Base-by-base conservation (phyloP, 2,797 vertebrate species). In the Odontamblyopus rebecca region DNA sequence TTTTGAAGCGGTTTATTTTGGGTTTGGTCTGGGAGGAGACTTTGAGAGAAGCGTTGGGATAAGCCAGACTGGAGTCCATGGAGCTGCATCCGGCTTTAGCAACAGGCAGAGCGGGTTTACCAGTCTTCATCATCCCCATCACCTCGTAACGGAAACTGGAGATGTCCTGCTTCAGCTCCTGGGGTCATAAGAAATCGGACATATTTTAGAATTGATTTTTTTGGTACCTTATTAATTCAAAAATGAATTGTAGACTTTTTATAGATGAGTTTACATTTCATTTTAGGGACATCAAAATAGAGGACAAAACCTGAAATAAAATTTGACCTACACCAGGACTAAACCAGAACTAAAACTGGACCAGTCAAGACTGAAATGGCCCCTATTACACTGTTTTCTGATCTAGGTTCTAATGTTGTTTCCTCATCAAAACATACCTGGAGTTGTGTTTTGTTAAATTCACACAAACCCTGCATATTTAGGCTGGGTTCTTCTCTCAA, bases 91-190 rank as follows among this genome's bases (percentile, higher is more conserved):
- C 83, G 48, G 88, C 81, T 66, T 93, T 95, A 1, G 91, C 75
- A 6, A 79, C 77, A 9, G 91, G 94, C 2, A 94, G 88, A 16
- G 90, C 74, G 7, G 94, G 84, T 70, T 96, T 98, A 68, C 93
- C 95, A 23, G 95, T 95, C 89, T 96, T 96, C 82, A 99, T 90
- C 88, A 99, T 94, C 67, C 97, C 98, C 89, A 99, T 92, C 27
- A 99, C 98, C 87, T 99, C 98, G 60, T 98, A 99, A 63, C 98
- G 97, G 84, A 99, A 99, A 79, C 98, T 99, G 72, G 97, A 99
- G 89, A 99, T 99, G 75, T 99, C 98, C 85, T 99, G 98, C 77
- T 99, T 99, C 81, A 99, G 91, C 83, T 99, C 98, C 98, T 99
- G 79, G 63, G 41, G 62, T 1, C 78, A 72, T 77, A 57, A 57